These are phyloP conservation scores for Drosophila prolongata DNA, from an alignment of 2,888 invertebrate species.

Conservation along the genomic window DNA sequence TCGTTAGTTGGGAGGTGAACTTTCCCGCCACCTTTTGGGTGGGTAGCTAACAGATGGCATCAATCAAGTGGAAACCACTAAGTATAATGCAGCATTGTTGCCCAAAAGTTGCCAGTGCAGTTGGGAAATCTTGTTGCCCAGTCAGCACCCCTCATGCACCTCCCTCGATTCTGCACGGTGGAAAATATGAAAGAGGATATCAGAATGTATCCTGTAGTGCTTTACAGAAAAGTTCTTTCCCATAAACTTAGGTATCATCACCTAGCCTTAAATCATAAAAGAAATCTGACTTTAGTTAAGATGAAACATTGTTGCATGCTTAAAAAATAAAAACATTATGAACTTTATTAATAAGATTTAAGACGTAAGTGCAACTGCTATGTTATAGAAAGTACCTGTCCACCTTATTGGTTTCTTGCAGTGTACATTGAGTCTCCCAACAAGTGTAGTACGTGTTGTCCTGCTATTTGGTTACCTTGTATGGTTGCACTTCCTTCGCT, in stretches of 20 bases:
- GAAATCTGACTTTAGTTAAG: no score
- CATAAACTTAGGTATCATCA: no score
- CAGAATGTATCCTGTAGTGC: no score
- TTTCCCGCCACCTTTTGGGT: slow-evolving; percentile 21
- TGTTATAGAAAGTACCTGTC: no score
- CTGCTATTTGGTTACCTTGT: slow-evolving; percentile 78
- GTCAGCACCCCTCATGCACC: neutral
- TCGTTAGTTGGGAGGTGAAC: slow-evolving; percentile 37
- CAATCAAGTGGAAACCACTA: slow-evolving; percentile 80
- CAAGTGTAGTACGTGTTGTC: slow-evolving; percentile 77
- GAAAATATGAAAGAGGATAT: neutral
- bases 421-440: slow-evolving; percentile 28
- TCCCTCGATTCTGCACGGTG: slow-evolving; percentile 1
- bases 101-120: slow-evolving; percentile 37
- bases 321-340: no score
- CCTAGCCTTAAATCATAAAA: no score
- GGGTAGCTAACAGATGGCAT: slow-evolving; percentile 68
- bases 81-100: slow-evolving; percentile 61
- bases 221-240: no score
- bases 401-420: neutral
- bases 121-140: slow-evolving; percentile 24
- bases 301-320: no score
- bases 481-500: slow-evolving; percentile 73
- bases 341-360: no score
- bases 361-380: no score